phyloP scores from a whole-genome alignment of 1,140 invertebrate genomes.

The Episyrphus balteatus region DNA sequence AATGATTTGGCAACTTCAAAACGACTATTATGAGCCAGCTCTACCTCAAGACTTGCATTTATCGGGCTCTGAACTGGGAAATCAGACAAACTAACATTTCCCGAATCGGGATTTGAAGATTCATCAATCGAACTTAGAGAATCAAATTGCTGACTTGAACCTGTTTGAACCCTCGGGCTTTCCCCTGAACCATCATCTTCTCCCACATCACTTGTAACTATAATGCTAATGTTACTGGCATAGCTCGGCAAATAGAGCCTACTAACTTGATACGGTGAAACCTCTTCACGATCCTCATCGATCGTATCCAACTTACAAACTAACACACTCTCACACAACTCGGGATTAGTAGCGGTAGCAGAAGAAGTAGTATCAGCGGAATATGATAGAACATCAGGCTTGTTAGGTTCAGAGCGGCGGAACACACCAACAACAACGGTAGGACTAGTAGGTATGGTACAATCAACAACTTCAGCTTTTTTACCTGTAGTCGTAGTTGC shows the following conservation, averaged over 20 bases:
- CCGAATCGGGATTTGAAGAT: conserved; percentile 33
- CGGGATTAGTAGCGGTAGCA: conserved; percentile 2
- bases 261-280: too few species aligned
- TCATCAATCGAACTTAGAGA: conserved; percentile 30
- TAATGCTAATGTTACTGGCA: too few species aligned
- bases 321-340: too few species aligned
- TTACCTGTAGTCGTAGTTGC: conserved; percentile 20
- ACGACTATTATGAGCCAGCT: conserved; percentile 20
- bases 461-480: conserved; percentile 6
- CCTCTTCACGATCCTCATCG: too few species aligned
- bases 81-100: conserved; percentile 31
- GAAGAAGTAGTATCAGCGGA: conserved; percentile 17
- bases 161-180: not conserved
- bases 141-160: conserved; percentile 19
- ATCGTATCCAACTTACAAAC: too few species aligned
- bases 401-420: conserved; percentile 8
- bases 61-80: conserved; percentile 16
- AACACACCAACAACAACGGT: not conserved
- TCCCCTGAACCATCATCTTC: not conserved
- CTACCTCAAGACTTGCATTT: conserved; percentile 22
- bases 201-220: too few species aligned
- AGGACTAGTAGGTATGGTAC: not conserved
- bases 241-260: too few species aligned
- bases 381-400: conserved; percentile 6
- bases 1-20: conserved; percentile 26